Percentiles rank a stretch among this genome's conserved stretches.
These are phyloP conservation scores for Sphaerophoria rueppellii DNA, from an alignment of 2,888 invertebrate species.

Conservation along the genomic window DNA sequence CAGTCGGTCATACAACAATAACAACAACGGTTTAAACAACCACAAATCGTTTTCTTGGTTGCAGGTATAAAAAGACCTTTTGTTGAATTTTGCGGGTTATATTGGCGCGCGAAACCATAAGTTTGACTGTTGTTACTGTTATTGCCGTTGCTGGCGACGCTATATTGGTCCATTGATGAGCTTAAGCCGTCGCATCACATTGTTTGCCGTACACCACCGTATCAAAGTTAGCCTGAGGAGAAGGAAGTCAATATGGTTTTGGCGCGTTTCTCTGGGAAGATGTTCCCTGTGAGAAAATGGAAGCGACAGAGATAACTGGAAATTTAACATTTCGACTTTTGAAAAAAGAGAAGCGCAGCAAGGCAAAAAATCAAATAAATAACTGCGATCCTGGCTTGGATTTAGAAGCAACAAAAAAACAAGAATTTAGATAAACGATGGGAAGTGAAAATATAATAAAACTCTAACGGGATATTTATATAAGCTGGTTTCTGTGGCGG, in stretches of 20 bases:
- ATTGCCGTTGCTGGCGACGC: constrained; percentile 8
- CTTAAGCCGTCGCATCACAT: neutral
- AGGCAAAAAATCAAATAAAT: constrained; percentile 20
- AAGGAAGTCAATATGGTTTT: constrained; percentile 38
- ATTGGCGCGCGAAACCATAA: constrained; percentile 44
- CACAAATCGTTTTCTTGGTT: constrained; percentile 65
- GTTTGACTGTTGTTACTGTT: constrained; percentile 42
- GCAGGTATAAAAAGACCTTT: constrained; percentile 34
- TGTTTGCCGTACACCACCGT: no score
- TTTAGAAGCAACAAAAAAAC: constrained; percentile 19
- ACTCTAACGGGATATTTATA: constrained; percentile 46
- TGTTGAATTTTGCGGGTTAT: constrained; percentile 37
- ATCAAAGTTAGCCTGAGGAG: constrained; percentile 15
- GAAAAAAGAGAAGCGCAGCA: neutral
- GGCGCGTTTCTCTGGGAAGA: constrained; percentile 61
- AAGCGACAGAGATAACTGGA: constrained; percentile 62
- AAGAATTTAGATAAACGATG: constrained; percentile 57
- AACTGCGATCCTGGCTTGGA: constrained; percentile 41
- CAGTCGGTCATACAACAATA: constrained; percentile 25
- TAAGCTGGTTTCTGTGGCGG: constrained; percentile 8
- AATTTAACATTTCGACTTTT: constrained; percentile 72
- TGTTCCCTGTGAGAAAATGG: constrained; percentile 71
- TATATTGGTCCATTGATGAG: constrained; percentile 28
- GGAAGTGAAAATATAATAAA: constrained; percentile 62
- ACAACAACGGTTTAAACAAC: constrained; percentile 36